phyloP scores from a whole-genome alignment of 2,113 vertebrate genomes.

The Poeciliopsis prolifica region DNA sequence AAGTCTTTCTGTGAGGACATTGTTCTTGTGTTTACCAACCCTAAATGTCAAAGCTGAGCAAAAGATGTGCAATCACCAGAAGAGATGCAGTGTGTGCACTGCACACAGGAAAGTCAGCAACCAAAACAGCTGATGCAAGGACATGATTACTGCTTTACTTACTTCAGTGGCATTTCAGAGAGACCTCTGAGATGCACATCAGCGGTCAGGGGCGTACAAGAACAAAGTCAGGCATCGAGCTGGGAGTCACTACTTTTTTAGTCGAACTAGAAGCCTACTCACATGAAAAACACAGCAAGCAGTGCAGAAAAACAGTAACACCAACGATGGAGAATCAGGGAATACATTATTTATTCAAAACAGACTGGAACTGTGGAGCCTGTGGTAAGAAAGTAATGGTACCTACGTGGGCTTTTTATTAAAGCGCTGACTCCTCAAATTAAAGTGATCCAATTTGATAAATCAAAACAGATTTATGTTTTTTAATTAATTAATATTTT shows the following conservation, averaged over 20 bases:
- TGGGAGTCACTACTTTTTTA: background rate
- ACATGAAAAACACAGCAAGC: background rate
- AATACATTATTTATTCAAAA: constrained; percentile 29
- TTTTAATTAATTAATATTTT: no score
- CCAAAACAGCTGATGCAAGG: constrained; percentile 7
- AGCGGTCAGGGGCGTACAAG: background rate
- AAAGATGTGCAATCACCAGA: background rate
- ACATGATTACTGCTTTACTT: background rate
- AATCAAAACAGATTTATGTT: no score
- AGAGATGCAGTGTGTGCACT: background rate
- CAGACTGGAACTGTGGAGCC: constrained; percentile 5
- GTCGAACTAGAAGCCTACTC: background rate
- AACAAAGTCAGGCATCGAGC: background rate
- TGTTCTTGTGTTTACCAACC: constrained; percentile 1
- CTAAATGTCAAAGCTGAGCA: background rate
- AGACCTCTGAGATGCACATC: constrained; percentile 1
- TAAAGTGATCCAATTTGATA: no score
- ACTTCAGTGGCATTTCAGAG: constrained; percentile 21
- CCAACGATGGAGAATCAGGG: background rate
- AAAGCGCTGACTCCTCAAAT: background rate
- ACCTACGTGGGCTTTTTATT: constrained; percentile 10
- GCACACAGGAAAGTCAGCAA: constrained; percentile 1
- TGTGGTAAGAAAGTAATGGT: constrained; percentile 30
- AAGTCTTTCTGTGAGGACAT: background rate
- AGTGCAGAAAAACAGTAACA: no score